Base-by-base conservation (phyloP, 2,888 invertebrate genomes). In the Rhagonycha lutea region DNA sequence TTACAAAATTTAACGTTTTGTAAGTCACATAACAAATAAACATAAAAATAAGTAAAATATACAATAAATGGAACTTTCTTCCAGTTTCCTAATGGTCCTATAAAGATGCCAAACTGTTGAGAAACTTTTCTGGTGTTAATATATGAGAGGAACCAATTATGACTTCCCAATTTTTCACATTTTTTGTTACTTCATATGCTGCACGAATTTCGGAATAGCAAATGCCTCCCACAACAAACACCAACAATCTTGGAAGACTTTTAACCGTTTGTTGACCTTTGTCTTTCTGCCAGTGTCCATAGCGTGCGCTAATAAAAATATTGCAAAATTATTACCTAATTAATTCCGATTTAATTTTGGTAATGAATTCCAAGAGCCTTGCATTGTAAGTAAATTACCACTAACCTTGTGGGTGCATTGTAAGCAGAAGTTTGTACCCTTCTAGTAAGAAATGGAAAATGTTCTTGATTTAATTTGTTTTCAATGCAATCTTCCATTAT, bases 271-370 rank as follows among this genome's bases (percentile, higher is more conserved):
- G 94, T 85, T 96, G 96, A 12, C 96, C 96, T 85, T 98, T 97
- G 84, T 99, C 98, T 89, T 98, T 98, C 88, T 99, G 99, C 99
- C 99, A 99, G 85, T 99, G 98, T 11, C 99, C 99, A 86, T 99
- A 99, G 62, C 99, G 94, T 26, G 96, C 98, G 88, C 98, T 98
- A 86, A 2, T n/a, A 47, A 47, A 47, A 89, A 88, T 65, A 79
- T 77, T 75, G 68, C 69, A 24, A 68, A 24, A 68, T 7, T 29
- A 14, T n/a, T n/a, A n/a, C n/a, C n/a, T n/a, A n/a, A n/a, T n/a
- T n/a, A n/a, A n/a, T n/a, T n/a, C n/a, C 14, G 26, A 29, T 10
- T 24, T 68, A 29, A 32, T 29, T 28, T 68, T 68, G 18, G 14
- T 11, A 32, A 68, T 68, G 12, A 68, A 68, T 47, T 47, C 47